Base-by-base conservation (phyloP, 2,888 invertebrate genomes). In the Peribatodes rhomboidaria region DNA sequence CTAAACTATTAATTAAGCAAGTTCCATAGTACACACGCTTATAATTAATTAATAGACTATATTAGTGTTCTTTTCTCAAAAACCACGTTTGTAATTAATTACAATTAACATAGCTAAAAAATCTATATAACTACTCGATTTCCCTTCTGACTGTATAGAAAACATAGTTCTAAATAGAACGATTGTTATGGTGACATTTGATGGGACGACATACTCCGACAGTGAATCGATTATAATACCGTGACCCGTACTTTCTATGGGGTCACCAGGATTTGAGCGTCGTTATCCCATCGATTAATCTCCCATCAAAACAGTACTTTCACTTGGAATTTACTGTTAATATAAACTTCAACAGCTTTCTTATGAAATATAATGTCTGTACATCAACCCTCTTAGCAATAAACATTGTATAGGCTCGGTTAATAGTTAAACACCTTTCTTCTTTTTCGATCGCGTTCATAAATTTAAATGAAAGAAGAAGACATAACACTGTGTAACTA, bases 161-260 rank as follows among this genome's bases (percentile, higher is more conserved):
- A 78, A 77, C 75, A 82, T 82, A 82, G 79, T 83, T 76, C 81
- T 79, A 79, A 81, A 79, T 72, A 70, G 75, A 78, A 79, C 82
- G 78, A 80, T 84, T 74, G 73, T 75, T 60, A 35, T 71, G 75
- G 78, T 71, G 72, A 80, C 78, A 77, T 77, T 76, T 78, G 76
- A 75, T 73, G 74, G 75, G 77, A 77, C 78, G 80, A 76, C 74
- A 79, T 79, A 75, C 81, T 80, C 75, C 74, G 75, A 80, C 79
- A 80, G 83, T 79, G 83, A 82, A 82, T 81, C 79, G 80, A 80
- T 84, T 85, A 83, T 81, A 78, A 79, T 27, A 27, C 77, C 79
- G 20, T 71, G 72, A 75, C 74, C 74, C 56, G 50, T 57, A 67
- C 72, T 73, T 75, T 72, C 72, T 71, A 73, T 59, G 67, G 59